These are phyloP conservation scores for Hirundichthys speculiger DNA, from an alignment of 2,113 vertebrate species.

Conservation along the genomic window DNA sequence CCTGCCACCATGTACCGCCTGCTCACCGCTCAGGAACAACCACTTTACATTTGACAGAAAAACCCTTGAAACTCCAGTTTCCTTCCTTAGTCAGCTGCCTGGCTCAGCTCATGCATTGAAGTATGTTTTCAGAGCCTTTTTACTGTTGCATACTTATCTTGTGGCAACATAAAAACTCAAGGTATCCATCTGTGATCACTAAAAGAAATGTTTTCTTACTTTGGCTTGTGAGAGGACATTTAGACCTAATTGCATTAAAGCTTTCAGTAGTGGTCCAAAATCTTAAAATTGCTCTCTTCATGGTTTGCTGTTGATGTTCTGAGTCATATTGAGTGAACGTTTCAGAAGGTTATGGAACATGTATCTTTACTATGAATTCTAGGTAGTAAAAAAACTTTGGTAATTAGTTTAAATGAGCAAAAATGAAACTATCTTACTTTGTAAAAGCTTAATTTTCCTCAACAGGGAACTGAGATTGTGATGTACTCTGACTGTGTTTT, in stretches of 20 bases:
- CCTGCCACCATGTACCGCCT: conserved; percentile 96
- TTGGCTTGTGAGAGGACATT: not conserved
- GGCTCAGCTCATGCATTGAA: too few relatives aligned
- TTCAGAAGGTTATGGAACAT: not conserved
- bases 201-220: too few relatives aligned
- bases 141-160: not conserved
- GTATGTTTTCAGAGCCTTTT: too few relatives aligned
- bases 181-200: not conserved
- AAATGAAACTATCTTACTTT: not conserved
- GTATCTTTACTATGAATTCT: too few relatives aligned
- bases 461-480: too few relatives aligned
- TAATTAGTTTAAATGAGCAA: not conserved
- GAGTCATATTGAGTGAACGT: not conserved
- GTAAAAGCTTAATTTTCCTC: not conserved
- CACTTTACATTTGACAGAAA: conserved; percentile 90
- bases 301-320: conserved; percentile 15
- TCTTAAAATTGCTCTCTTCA: not conserved
- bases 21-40: conserved; percentile 96
- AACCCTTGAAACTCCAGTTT: not conserved
- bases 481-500: too few relatives aligned
- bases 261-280: not conserved
- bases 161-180: not conserved
- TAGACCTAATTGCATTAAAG: not conserved
- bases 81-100: too few relatives aligned
- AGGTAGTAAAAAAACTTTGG: too few relatives aligned